phyloP scores from a whole-genome alignment of 2,797 vertebrate species.

The Rhabdomys pumilio region DNA sequence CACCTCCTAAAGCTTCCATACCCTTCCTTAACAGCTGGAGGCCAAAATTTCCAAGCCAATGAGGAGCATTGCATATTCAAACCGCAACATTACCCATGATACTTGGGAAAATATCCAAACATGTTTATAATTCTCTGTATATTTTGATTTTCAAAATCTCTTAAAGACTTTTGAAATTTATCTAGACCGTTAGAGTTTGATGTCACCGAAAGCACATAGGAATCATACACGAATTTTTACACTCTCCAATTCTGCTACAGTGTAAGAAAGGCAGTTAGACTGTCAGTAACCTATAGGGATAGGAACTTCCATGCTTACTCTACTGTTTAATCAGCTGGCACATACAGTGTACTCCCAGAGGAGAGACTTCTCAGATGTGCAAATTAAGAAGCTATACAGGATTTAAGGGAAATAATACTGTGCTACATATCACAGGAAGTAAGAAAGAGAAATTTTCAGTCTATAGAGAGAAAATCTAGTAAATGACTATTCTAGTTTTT shows the following conservation, averaged over 20 bases:
- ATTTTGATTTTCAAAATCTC: neutral
- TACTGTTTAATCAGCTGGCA: constrained; percentile 22
- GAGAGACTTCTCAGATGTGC: constrained; percentile 6
- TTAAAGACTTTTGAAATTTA: constrained; percentile 54
- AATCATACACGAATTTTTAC: constrained; percentile 1
- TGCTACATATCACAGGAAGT: neutral
- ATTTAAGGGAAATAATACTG: constrained; percentile 6
- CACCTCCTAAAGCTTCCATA: neutral
- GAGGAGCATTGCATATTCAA: neutral
- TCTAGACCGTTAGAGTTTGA: neutral
- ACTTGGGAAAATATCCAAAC: constrained; percentile 37
- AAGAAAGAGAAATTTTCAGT: neutral
- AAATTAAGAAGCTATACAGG: neutral
- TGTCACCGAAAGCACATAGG: neutral
- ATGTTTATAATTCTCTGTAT: neutral
- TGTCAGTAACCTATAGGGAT: neutral
- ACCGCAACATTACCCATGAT: neutral
- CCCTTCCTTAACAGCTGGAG: neutral
- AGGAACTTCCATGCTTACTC: neutral
- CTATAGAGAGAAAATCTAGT: neutral
- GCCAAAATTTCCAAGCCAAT: neutral
- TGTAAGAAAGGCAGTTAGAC: neutral
- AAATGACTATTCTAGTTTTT: neutral
- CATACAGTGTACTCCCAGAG: neutral
- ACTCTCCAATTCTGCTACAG: neutral